These are phyloP conservation scores for Eulemur rufifrons DNA, from an alignment of 2,113 vertebrate species.

Conservation along the genomic window DNA sequence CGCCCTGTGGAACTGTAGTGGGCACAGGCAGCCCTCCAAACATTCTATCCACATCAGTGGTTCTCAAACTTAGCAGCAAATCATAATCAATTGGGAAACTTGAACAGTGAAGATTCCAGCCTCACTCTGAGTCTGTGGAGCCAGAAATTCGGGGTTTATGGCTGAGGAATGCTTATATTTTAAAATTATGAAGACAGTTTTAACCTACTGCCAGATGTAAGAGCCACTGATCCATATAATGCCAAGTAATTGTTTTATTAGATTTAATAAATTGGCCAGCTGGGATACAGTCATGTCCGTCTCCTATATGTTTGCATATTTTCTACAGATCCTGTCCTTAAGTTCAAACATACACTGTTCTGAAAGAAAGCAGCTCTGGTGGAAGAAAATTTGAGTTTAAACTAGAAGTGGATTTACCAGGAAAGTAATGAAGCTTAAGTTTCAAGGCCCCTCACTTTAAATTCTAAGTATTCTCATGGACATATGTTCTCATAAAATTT, in stretches of 20 bases:
- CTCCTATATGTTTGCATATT: neutral
- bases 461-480: neutral
- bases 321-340: neutral
- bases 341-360: neutral
- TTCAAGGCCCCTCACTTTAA: neutral
- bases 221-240: constrained; percentile 19
- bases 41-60: neutral
- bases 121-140: neutral
- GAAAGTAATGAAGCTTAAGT: neutral
- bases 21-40: neutral
- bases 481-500: neutral
- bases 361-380: neutral
- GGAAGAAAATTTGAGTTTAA: constrained; percentile 13
- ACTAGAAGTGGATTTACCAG: neutral
- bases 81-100: neutral
- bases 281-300: neutral
- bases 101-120: neutral
- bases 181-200: neutral
- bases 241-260: constrained; percentile 32
- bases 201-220: constrained; percentile 26
- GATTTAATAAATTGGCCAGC: constrained; percentile 1
- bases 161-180: neutral
- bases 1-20: accelerated
- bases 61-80: neutral
- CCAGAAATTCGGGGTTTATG: neutral